Evolutionary conservation across 2,113 vertebrate genomes (phyloP), one percentile per base, ranked within the genome.

Genomic region (Epinephelus moara): DNA sequence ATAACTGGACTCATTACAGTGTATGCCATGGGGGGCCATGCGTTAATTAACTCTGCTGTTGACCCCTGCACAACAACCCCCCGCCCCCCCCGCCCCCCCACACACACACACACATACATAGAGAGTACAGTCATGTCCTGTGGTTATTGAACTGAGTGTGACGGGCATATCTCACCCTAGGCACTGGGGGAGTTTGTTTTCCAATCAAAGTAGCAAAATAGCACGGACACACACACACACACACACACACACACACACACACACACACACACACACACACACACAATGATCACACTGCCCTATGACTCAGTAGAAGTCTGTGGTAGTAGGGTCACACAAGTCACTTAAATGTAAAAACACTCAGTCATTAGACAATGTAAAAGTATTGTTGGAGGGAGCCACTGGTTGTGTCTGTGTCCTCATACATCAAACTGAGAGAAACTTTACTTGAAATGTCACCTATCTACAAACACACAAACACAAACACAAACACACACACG

Each of bases 41-140:
- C 19, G 4, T 79, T 77, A 86, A 91, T 88, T 87, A 86, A 84
- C 74, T 76, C 42, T 86, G 57, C 23, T 12, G 15, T 18, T 80
- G 70, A 82, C 85, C 82, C 56, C 19, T 66, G 33, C 33, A 1
- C 33, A 0, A 6, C 33, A 37, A 37, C 33, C 33, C 33, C 33
- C 6, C 6, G 12, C 55, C 4, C 33, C 33, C 33, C 45, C 55
- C 4, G n/a, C 4, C 10, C 40, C 61, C 42, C 42, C 55, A 75
- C 64, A 57, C 23, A 68, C 53, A 33, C 21, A 62, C 37, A 25
- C 59, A 80, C 52, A 74, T n/a, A 71, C 52, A 67, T 15, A 56
- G 45, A 37, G 5, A 81, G 56, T 50, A 49, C 37, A 76, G 37
- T 17, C 63, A 68, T 59, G 57, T 75, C 66, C 75, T 61, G 63